These are phyloP conservation scores for Acipenser transmontanus DNA, from an alignment of 2,797 vertebrate genomes.

Conservation along the genomic window DNA sequence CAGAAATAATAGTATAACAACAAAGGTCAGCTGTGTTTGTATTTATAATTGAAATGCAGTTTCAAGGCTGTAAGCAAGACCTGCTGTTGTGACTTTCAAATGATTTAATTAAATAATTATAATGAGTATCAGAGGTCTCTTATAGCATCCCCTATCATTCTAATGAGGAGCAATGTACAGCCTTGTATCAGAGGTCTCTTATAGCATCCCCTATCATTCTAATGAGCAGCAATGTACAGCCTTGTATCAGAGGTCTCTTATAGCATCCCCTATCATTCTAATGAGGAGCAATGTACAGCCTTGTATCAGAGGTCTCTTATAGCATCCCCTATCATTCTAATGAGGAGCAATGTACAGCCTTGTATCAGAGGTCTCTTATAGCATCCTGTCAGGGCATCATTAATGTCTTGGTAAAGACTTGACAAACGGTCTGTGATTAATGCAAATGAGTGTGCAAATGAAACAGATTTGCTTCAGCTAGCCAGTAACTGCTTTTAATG, in stretches of 20 bases:
- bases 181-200: conserved; percentile 18
- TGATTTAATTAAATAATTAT: conserved; percentile 40
- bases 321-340: conserved; percentile 23
- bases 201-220: conserved; percentile 30
- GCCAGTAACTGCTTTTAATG: too few species aligned
- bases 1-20: too few species aligned
- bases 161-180: too few species aligned
- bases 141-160: conserved; percentile 28
- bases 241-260: conserved; percentile 21
- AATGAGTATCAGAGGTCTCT: conserved; percentile 20
- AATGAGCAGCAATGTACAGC: background rate
- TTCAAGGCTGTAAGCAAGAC: conserved; percentile 22
- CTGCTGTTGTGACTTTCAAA: conserved; percentile 18
- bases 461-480: too few species aligned
- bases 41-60: background rate
- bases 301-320: conserved; percentile 23
- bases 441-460: background rate
- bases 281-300: too few species aligned
- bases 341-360: too few species aligned
- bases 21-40: too few species aligned
- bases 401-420: background rate
- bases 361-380: conserved; percentile 23
- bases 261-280: conserved; percentile 24
- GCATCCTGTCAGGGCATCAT: conserved; percentile 15
- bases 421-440: background rate